Base-by-base conservation (phyloP, 2,888 invertebrate species). In the Melinaea menophilus region DNA sequence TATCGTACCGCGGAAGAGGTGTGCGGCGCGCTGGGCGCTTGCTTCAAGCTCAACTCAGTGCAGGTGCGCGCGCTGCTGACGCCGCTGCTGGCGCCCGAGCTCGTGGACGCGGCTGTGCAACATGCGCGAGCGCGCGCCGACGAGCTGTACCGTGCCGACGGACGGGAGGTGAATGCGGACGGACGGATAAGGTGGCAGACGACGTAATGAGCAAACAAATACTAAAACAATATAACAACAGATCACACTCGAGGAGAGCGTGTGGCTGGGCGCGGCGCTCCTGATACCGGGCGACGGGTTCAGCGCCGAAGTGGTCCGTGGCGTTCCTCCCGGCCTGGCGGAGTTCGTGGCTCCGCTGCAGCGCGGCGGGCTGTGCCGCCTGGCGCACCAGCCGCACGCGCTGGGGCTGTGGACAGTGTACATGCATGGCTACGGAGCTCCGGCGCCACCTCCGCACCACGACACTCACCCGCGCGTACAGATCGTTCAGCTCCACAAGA, bases 241-340 rank as follows among this genome's bases (percentile, higher is more conserved):
- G 84, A 92, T 97, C 66, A 93, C 95, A 0, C 86, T 99, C 59
- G 98, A 99, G 79, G 98, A 99, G 85, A 98, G 98, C 80, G 95
- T 95, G 41, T 95, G 96, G 75, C 92, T 99, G 54, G 96, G 96
- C 75, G 92, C 99, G 62, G 97, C 97, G 0, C 94, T 99, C 72
- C 90, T 99, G 57, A 93, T 99, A 63, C 99, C 99, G 0, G 98
- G 99, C 79, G 99, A 99, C 87, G 99, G 98, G 31, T 99, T 98
- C 89, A 98, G 98, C 79, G 98, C 98, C 79, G 99, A 99, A 86
- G 97, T 98, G 63, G 97, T 98, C 59, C 92, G 96, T 67, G 98
- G 98, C 56, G 96, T 99, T 64, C 99, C 99, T 45, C 97, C 98
- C 1, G 98, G 97, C 0, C 90, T 98, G 54, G 95, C 96, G 0